Base-by-base conservation (phyloP, 2,113 vertebrate genomes). In the Origma solitaria region DNA sequence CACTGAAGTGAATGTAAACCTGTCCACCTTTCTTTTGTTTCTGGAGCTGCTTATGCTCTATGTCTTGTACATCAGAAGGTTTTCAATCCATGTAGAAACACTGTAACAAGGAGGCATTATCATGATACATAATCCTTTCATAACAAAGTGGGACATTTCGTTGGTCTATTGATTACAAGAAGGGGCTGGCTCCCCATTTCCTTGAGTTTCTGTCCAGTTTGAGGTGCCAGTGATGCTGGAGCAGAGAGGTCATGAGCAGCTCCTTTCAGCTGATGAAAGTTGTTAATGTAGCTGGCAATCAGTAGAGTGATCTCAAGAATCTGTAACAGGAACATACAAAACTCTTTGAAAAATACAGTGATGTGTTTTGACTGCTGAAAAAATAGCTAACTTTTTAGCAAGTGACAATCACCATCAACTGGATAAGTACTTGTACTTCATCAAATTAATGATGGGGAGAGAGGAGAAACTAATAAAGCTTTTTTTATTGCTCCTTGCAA, bases 261-360 rank as follows among this genome's bases (percentile, higher is more conserved):
- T 61, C 98, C 97, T 97, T 99, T 99, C 95, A 99, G 98, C 91
- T 99, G 99, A 86, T 99, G 98, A 23, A 98, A 97, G 62, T 98
- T 98, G 98, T 99, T 99, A 96, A 99, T 98, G 91, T 99, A 99
- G 91, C 98, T 98, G 97, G 99, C 99, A 76, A 99, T 98, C 95
- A 99, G 98, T 57, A 99, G 98, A 60, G 99, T 99, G 96, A 99
- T 98, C 97, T 99, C 99, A 92, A 99, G 98, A 95, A 99, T 98
- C 99, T 99, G 82, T 94, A 93, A 96, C 60, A 69, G 94, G 96
- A 97, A 88, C 91, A 96, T 6, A 93, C 5, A 93, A 94, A 96
- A 86, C 65, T 92, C 92, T 94, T 60, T 83, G 76, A 96, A 94
- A 96, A 94, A 96, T 78, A 90, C 90, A 92, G 70, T 94, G 93